Percentiles rank a stretch among this genome's conserved stretches.
Evolutionary conservation across 1,140 invertebrate genomes (phyloP).

Genomic region (Campoletis sonorensis): DNA sequence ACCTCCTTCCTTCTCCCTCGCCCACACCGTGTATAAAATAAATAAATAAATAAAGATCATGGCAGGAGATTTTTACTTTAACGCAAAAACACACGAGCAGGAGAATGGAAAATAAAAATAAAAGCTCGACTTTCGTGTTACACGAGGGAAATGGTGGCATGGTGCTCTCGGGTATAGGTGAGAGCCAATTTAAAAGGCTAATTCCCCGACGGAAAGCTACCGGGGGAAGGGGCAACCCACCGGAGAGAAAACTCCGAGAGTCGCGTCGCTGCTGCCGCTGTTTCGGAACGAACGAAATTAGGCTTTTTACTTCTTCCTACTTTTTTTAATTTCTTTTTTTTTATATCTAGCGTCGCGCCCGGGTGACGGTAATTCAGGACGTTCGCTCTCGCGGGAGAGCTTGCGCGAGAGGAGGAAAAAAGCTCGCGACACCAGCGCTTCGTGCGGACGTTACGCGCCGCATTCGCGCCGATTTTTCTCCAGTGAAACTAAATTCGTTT

Average conservation of each 20-base stretch:
- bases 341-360: conserved; percentile 54
- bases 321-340: conserved; percentile 50
- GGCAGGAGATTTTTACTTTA: conserved; percentile 26
- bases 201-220: conserved; percentile 66
- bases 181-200: conserved; percentile 75
- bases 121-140: conserved; percentile 8
- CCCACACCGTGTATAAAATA: background rate
- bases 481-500: too few relatives aligned
- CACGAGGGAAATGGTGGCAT: background rate
- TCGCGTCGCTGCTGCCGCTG: conserved; percentile 1
- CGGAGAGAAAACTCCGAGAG: conserved; percentile 41
- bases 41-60: background rate
- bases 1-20: too few relatives aligned
- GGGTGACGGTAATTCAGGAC: conserved; percentile 35
- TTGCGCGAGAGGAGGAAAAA: conserved; percentile 22
- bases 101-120: conserved; percentile 36
- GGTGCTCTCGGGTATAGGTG: conserved; percentile 50
- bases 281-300: conserved; percentile 64
- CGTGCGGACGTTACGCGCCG: background rate
- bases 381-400: conserved; percentile 38
- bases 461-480: background rate
- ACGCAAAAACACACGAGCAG: conserved; percentile 17
- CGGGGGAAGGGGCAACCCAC: conserved; percentile 12
- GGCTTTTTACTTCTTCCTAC: conserved; percentile 56
- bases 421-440: background rate